A percentile compares a stretch with the other conserved stretches of the same genome.
Evolutionary conservation across 37 sponge, comb jelly and placozoan species (phyloP).

Genomic region (Ianthella basta): DNA sequence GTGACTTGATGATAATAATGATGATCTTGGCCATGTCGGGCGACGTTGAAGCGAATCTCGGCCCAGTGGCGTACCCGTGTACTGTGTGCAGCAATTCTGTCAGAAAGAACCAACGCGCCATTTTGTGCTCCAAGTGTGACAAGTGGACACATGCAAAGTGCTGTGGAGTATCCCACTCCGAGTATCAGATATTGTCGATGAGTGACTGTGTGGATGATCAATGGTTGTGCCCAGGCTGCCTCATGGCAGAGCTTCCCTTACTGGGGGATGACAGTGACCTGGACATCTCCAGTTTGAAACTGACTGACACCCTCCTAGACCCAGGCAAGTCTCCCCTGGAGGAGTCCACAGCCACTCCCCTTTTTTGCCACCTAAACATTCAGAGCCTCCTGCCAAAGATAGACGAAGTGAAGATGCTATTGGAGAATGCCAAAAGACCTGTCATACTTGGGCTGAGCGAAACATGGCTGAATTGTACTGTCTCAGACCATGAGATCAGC

Average conservation of each 20-base stretch:
- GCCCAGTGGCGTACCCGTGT: not conserved
- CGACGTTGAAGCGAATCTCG: not conserved
- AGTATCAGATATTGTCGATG: not conserved
- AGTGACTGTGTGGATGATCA: not conserved
- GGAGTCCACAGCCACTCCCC: not conserved
- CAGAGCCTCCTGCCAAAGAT: slow-evolving; percentile 5
- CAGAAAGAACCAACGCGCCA: not conserved
- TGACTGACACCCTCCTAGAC: not conserved
- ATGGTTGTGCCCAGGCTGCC: slow-evolving; percentile 6
- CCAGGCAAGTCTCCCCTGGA: not conserved
- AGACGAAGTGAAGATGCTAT: not conserved
- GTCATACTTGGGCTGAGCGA: not conserved
- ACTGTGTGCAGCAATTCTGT: slow-evolving; percentile 1
- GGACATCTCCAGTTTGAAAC: not conserved
- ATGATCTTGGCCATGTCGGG: not conserved
- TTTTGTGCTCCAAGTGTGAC: not conserved
- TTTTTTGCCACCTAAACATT: not conserved
- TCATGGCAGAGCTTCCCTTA: slow-evolving; percentile 6
- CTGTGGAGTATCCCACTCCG: not conserved
- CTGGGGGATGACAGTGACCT: not conserved
- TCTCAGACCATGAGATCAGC: not conserved
- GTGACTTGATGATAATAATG: not conserved
- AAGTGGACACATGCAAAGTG: not conserved
- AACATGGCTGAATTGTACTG: not conserved
- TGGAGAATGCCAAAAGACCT: not conserved